Base-by-base conservation (phyloP, 2,888 invertebrate species). In the Linyphia triangularis region DNA sequence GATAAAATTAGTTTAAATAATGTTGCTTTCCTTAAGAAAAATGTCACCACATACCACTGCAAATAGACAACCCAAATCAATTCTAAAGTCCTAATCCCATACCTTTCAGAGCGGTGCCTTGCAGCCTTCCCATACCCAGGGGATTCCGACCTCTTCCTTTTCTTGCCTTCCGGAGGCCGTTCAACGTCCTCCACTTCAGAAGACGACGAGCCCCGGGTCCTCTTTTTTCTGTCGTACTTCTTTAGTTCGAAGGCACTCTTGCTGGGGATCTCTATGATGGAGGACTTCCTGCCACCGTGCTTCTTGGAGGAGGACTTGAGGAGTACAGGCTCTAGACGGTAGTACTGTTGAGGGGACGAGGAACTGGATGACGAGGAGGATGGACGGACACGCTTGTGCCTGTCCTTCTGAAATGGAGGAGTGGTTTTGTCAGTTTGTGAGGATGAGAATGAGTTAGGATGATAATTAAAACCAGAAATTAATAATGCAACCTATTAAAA, bases 261-360 rank as follows among this genome's bases (percentile, higher is more conserved):
- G 9, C 70, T 88, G 0, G 82, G 88, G 16, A 88, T 57, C 51
- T 88, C 88, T 51, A 88, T 83, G 13, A 82, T 61, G 33, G 33
- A 6, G 33, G 13, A 16, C 26, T 83, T 75, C 16, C 43, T 61
- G 0, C 28, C 19, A 19, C 65, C 73, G 22, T 81, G 73, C 16
- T 86, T 79, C 28, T 88, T 88, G 13, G 82, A 59, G 22, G 79
- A 81, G 10, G 88, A 88, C 26, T 88, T 88, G 5, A 88, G 28
- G 30, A 88, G 70, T 24, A 88, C 83, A 70, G 88, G 88, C 30
- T 88, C 88, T 22, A 88, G 30, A 19, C 88, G 40, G 51, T 67
- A 88, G 43, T 88, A 88, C 26, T 88, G 88, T 16, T 77, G 63
- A n/a, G 88, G 82, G 9, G 83, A 78, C 4, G 88, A 88, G 51